A percentile compares a stretch with the other conserved stretches of the same genome.
Evolutionary conservation across 1,140 invertebrate species (phyloP).

Genomic region (Mactra quadrangularis): DNA sequence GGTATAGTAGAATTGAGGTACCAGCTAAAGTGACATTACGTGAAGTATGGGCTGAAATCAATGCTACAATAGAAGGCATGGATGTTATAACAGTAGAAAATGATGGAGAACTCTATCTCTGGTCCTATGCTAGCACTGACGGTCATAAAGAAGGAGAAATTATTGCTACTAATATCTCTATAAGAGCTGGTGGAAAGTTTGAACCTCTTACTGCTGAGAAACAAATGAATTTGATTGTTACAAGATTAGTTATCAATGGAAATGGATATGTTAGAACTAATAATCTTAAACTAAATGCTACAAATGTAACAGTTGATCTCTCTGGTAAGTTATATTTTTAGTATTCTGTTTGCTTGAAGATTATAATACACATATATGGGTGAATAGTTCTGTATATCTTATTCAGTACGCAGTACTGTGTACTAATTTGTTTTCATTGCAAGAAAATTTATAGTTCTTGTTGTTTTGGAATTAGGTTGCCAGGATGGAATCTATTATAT

Average conservation of each 20-base stretch:
- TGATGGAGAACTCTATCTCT: slow-evolving; percentile 72
- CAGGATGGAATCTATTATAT: no score
- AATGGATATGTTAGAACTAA: slow-evolving; percentile 74
- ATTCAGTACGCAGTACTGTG: no score
- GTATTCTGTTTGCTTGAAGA: no score
- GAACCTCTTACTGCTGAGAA: slow-evolving; percentile 68
- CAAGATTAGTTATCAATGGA: slow-evolving; percentile 70
- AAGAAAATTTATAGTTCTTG: no score
- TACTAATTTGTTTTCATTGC: no score
- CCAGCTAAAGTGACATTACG: slow-evolving; percentile 67
- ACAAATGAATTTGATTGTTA: slow-evolving; percentile 64
- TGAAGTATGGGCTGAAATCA: slow-evolving; percentile 75
- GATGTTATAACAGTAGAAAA: slow-evolving; percentile 73
- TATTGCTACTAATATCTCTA: slow-evolving; percentile 67
- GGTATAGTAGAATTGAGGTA: slow-evolving; percentile 68
- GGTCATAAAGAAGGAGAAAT: slow-evolving; percentile 65
- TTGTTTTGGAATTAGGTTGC: no score
- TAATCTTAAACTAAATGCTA: slow-evolving; percentile 68
- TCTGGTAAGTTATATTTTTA: slow-evolving; percentile 72
- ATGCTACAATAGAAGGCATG: slow-evolving; percentile 71
- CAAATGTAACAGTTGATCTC: slow-evolving; percentile 74
- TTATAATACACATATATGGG: no score
- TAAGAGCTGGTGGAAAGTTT: slow-evolving; percentile 74
- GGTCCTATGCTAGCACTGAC: slow-evolving; percentile 72
- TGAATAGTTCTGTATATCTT: no score